Percentiles rank a stretch among this genome's conserved stretches.
Conservation (phyloP, 2,797 vertebrate species). For the Xyrichtys novacula region DNA sequence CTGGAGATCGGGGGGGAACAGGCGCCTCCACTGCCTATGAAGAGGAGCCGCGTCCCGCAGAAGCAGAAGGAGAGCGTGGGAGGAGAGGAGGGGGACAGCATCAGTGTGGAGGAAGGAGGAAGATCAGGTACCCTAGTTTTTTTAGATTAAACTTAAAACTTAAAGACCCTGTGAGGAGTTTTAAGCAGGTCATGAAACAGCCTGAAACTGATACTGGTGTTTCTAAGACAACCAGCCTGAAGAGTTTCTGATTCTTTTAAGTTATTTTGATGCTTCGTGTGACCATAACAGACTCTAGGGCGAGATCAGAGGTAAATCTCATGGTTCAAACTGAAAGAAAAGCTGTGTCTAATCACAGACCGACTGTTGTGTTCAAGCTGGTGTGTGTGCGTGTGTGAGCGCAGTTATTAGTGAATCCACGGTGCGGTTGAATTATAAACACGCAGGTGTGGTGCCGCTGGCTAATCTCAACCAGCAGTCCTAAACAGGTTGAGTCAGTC, state of each 20-base stretch:
- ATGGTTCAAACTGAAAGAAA: not conserved
- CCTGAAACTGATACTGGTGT: too few relatives aligned
- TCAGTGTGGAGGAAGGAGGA: constrained; percentile 55
- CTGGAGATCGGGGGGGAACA: constrained; percentile 11
- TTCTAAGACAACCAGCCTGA: too few relatives aligned
- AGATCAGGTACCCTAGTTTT: constrained; percentile 80
- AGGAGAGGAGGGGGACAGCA: constrained; percentile 32
- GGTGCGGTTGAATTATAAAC: not conserved
- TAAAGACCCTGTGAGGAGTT: too few relatives aligned
- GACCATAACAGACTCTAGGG: not conserved
- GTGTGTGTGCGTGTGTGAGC: not conserved
- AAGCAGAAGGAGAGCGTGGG: constrained; percentile 12
- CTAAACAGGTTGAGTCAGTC: constrained; percentile 56
- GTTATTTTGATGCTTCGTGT: too few relatives aligned
- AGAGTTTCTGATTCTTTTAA: too few relatives aligned
- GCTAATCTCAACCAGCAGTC: not conserved
- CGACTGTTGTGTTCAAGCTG: too few relatives aligned
- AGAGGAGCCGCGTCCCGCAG: constrained; percentile 62
- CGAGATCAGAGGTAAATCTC: not conserved
- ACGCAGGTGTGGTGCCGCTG: constrained; percentile 23
- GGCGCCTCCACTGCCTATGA: constrained; percentile 80
- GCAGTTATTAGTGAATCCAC: not conserved
- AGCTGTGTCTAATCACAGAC: too few relatives aligned
- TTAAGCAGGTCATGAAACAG: too few relatives aligned
- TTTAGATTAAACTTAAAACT: too few relatives aligned